Evolutionary conservation across 2,888 invertebrate species (phyloP).

Genomic region (Hyalella azteca): DNA sequence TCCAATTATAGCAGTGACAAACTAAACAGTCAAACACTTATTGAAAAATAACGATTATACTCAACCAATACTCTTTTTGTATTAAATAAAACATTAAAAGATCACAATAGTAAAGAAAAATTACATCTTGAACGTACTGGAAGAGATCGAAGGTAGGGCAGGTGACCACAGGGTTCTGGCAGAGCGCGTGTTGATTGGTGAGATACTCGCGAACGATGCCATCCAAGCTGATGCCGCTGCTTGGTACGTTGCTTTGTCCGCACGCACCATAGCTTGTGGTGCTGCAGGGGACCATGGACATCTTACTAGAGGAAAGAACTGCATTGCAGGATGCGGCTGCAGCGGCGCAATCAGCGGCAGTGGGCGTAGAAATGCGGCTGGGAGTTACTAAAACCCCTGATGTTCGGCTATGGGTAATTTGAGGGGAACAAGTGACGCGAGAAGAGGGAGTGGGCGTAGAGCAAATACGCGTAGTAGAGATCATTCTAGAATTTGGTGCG

Average conservation of each 20-base stretch:
- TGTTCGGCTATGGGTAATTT: no score
- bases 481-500: no score
- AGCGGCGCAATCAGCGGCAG: not conserved
- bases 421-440: not conserved
- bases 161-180: slow-evolving; percentile 96
- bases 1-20: no score
- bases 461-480: no score
- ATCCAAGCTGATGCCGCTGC: slow-evolving; percentile 74
- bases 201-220: slow-evolving; percentile 95
- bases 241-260: slow-evolving; percentile 40
- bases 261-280: slow-evolving; percentile 37
- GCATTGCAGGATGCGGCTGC: not conserved
- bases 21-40: no score
- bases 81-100: no score
- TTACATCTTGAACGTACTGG: slow-evolving; percentile 66
- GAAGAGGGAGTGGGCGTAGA: not conserved
- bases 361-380: slow-evolving; percentile 9
- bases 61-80: no score
- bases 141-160: slow-evolving; percentile 96
- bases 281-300: not conserved
- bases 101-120: no score
- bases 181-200: slow-evolving; percentile 95
- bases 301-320: not conserved
- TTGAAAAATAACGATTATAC: no score
- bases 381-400: no score